Conservation (phyloP, 2,888 invertebrate genomes). For the Anthrax anthrax region DNA sequence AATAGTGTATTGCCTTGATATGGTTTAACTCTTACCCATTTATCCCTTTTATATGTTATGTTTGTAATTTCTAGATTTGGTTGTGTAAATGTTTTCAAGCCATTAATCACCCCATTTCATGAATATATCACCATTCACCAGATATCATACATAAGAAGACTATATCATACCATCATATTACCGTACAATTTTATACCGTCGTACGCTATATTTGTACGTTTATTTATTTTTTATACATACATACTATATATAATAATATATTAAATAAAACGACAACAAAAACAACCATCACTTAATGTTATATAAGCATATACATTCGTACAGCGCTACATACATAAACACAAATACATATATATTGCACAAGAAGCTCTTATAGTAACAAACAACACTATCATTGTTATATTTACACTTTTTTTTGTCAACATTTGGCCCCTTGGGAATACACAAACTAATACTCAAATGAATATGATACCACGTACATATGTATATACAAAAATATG, state of each 20-base stretch:
- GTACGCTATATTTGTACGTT: background rate
- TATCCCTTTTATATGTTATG: background rate
- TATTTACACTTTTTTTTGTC: too few relatives aligned
- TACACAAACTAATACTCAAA: background rate
- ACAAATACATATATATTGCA: background rate
- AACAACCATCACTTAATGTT: too few relatives aligned
- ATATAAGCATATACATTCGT: too few relatives aligned
- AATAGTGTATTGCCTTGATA: too few relatives aligned
- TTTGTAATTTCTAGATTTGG: slow-evolving; percentile 8
- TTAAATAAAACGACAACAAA: background rate
- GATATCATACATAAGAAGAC: background rate
- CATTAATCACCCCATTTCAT: slow-evolving; percentile 35
- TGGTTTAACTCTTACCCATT: background rate
- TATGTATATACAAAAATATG: too few relatives aligned
- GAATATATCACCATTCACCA: slow-evolving; percentile 17
- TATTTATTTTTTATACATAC: background rate
- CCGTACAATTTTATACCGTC: background rate
- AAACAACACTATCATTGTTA: too few relatives aligned
- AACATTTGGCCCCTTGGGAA: background rate
- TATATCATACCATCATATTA: too few relatives aligned
- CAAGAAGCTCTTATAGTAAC: background rate
- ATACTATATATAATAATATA: background rate
- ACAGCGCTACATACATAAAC: too few relatives aligned
- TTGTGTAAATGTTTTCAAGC: slow-evolving; percentile 33
- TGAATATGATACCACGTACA: background rate